phyloP scores from a whole-genome alignment of 2,888 invertebrate species.

The Crepidodera aurea region DNA sequence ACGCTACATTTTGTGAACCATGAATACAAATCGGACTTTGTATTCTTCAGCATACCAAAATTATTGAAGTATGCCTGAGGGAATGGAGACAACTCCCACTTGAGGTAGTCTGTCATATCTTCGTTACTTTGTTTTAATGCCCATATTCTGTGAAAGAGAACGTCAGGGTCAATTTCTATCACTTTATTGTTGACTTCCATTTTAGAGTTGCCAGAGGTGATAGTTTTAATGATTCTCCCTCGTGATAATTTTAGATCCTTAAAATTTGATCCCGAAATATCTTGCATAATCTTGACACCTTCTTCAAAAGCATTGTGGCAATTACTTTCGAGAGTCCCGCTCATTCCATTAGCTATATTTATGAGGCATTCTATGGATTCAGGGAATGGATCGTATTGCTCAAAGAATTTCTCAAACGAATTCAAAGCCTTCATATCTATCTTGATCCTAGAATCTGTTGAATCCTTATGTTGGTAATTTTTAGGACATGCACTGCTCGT shows the following conservation, averaged over 20 bases:
- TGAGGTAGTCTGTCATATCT: constrained; percentile 22
- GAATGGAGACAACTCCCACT: constrained; percentile 24
- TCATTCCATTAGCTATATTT: constrained; percentile 25
- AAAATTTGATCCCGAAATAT: constrained; percentile 14
- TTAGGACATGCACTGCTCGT: constrained; percentile 7
- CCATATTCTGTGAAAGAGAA: constrained; percentile 25
- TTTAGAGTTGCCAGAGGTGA: constrained; percentile 10
- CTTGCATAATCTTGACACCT: constrained; percentile 16
- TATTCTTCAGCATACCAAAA: constrained; percentile 26
- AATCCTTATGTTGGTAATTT: constrained; percentile 25
- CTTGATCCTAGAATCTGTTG: constrained; percentile 25
- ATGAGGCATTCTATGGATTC: constrained; percentile 17
- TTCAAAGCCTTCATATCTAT: constrained; percentile 18
- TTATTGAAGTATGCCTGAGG: constrained; percentile 21
- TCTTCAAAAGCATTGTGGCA: constrained; percentile 24
- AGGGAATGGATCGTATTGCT: constrained; percentile 24
- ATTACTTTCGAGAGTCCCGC: constrained; percentile 3
- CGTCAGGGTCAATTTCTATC: constrained; percentile 23
- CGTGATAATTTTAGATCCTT: constrained; percentile 20
- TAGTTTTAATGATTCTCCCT: constrained; percentile 7
- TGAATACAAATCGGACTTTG: constrained; percentile 24
- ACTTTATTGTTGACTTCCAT: constrained; percentile 10
- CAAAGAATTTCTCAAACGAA: constrained; percentile 16
- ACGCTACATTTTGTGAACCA: constrained; percentile 1
- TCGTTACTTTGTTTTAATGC: constrained; percentile 18